Conservation (phyloP, 2,113 vertebrate species). For the Osmerus mordax region DNA sequence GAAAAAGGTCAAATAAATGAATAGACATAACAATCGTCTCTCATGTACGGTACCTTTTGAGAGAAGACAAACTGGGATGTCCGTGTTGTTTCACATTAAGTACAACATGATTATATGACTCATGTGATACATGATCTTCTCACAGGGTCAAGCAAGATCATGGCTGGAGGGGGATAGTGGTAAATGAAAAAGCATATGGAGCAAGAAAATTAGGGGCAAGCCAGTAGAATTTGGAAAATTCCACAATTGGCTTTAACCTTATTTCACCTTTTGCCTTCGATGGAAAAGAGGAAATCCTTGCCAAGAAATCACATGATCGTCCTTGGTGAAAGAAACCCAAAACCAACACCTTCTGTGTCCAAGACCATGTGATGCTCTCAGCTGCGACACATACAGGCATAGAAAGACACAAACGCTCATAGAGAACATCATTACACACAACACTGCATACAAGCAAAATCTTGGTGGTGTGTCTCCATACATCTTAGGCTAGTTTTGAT, state of each 20-base stretch:
- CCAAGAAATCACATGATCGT: slow-evolving; percentile 66
- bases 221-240: background rate
- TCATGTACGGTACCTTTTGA: background rate
- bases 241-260: slow-evolving; percentile 44
- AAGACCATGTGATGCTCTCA: slow-evolving; percentile 66
- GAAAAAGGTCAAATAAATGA: background rate
- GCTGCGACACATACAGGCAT: slow-evolving; percentile 40
- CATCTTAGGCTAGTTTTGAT: no score
- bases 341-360: slow-evolving; percentile 71
- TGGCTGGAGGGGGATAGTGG: background rate
- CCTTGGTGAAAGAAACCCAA: slow-evolving; percentile 74
- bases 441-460: background rate
- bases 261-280: slow-evolving; percentile 62
- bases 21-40: background rate
- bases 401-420: slow-evolving; percentile 22
- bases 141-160: background rate
- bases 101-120: slow-evolving; percentile 7
- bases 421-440: slow-evolving; percentile 11
- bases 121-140: slow-evolving; percentile 1
- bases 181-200: background rate
- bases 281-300: slow-evolving; percentile 44
- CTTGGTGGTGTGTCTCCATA: no score
- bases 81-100: background rate
- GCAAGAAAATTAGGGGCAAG: background rate
- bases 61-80: slow-evolving; percentile 4